A percentile compares a stretch with the other conserved stretches of the same genome.
Evolutionary conservation across 2,113 vertebrate species (phyloP).

Genomic region (Saimiri boliviensis): DNA sequence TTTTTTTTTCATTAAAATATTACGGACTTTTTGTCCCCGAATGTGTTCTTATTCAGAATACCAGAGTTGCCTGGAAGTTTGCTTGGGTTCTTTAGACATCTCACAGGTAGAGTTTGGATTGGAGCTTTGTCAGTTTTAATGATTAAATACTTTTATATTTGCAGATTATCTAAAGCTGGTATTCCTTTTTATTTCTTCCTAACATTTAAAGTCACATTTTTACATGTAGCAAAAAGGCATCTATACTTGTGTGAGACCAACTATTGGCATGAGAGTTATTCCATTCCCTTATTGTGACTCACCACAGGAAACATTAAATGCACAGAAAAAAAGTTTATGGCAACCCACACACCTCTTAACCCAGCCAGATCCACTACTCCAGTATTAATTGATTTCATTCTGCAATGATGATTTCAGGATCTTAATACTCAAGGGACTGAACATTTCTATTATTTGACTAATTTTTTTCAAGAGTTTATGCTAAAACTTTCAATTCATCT

Average conservation of each 20-base stretch:
- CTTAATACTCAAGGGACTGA: background rate
- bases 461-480: background rate
- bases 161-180: background rate
- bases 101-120: background rate
- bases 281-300: background rate
- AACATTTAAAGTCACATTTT: background rate
- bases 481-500: background rate
- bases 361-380: background rate
- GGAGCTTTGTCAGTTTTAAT: background rate
- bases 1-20: background rate
- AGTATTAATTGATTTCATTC: background rate
- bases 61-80: background rate
- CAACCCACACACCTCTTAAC: background rate
- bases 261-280: background rate
- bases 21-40: background rate
- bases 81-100: background rate
- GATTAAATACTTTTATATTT: conserved; percentile 32
- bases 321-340: background rate
- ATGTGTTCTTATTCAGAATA: background rate
- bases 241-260: background rate
- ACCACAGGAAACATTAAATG: background rate
- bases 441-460: background rate
- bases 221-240: background rate
- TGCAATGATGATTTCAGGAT: background rate
- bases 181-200: conserved; percentile 7